Base-by-base conservation (phyloP, 2,113 vertebrate genomes). In the Uria aalge region DNA sequence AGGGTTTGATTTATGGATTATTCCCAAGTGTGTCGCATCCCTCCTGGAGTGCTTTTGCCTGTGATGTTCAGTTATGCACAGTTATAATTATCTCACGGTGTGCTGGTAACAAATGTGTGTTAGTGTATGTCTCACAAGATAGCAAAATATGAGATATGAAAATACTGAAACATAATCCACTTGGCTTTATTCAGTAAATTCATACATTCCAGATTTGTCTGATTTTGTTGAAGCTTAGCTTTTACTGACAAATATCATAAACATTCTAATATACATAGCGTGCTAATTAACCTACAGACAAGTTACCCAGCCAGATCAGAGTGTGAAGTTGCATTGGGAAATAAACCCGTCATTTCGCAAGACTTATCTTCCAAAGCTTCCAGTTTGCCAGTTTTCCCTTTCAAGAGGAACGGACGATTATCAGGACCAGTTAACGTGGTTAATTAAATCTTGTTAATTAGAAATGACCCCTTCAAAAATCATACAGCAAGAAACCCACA, bases 391-490 rank as follows among this genome's bases (percentile, higher is more conserved):
- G 43, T 57, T 67, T 75, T 41, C 13, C 38, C 11, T 66, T 91
- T 92, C 41, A 52, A 59, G 72, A 88, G 82, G 66, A 90, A 50
- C 4, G 10, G 45, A 36, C 21, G 69, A 63, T 94, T 92, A 68
- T 14, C 74, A 80, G 53, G 75, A 60, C 11, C 41, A 77, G 34
- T 69, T 62, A 82, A 12, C 7, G 4, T 73, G 43, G 6, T 92
- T 88, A 86, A 80, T 94, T 92, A 92, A 86, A 83, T 76, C 67
- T 76, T 43, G 27, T 88, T 96, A 95, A 88, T 82, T 94, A 85
- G 53, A 88, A 88, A 30, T 90, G 62, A 92, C 74, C 82, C 62
- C 90, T 92, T 78, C 34, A 73, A 50, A 84, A 86, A 52, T 71
- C 24, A 12, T 21, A 15, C 0, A 27, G 79, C 36, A 77, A 71